Base-by-base conservation (phyloP, 2,797 vertebrate genomes). In the Telmatherina bonti region DNA sequence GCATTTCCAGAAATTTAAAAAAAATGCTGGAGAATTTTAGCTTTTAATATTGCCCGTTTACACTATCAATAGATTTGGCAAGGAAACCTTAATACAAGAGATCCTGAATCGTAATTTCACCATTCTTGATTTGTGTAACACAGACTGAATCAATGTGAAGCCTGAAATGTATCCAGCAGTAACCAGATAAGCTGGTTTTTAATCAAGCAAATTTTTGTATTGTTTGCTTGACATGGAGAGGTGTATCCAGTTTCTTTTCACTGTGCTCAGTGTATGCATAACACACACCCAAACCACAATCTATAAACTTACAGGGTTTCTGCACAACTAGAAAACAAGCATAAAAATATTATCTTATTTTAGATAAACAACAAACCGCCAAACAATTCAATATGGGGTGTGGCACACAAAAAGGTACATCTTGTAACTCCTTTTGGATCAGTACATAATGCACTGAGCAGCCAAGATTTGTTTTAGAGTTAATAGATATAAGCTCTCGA, bases 381-480 rank as follows among this genome's bases (percentile, higher is more conserved):
- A 68, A 15, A 61, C 26, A 82, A 33, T 29, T 66, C 78, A 26
- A 63, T 31, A 47, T 54, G 62, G 82, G 53, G 56, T 4, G 22
- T 67, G 22, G 56, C n/a, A 51, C 63, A 80, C 38, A 66, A 47
- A 59, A 53, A 61, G 79, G 33, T 81, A 33, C 54, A 76, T 24
- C 35, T 38, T 52, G n/a, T 43, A 59, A 30, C 30, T 64, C 47
- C 30, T 61, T n/a, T n/a, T 24, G 49, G 60, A 85, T 76, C 86
- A 90, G 85, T 89, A 69, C 35, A 84, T 64, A 59, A 74, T 61
- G 35, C 45, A 78, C 41, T 74, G 58, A 76, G 45, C 45, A 64
- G 67, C 70, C 76, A 6, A 74, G 74, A 82, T 71, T 66, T 83
- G 59, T 68, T 65, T 61, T 36, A 53, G 41, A 47, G 56, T 72